Conservation (phyloP, 2,888 invertebrate species). For the Cephus pygmeus region DNA sequence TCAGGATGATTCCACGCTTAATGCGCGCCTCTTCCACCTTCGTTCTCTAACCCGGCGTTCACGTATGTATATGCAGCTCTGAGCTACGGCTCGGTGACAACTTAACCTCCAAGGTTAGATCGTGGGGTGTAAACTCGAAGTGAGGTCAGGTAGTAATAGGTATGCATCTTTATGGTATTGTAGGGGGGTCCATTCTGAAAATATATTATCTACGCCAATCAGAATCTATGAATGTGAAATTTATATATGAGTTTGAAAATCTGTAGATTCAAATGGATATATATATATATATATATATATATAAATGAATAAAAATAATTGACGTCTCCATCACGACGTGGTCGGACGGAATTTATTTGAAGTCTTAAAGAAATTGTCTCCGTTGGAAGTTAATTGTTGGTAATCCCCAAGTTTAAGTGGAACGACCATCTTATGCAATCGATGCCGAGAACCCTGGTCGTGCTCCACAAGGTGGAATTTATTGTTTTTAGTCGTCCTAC, state of each 20-base stretch:
- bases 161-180: not conserved
- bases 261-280: not conserved
- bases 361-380: not conserved
- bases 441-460: not conserved
- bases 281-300: too few relatives aligned
- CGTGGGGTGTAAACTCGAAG: not conserved
- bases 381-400: not conserved
- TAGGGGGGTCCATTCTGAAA: not conserved
- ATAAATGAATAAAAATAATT: not conserved
- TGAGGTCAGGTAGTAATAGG: not conserved
- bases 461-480: slow-evolving; percentile 24
- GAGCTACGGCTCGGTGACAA: slow-evolving; percentile 47
- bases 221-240: not conserved
- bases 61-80: not conserved
- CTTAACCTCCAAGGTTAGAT: slow-evolving; percentile 42
- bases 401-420: slow-evolving; percentile 23
- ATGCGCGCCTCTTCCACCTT: slow-evolving; percentile 28
- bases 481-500: slow-evolving; percentile 24
- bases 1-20: slow-evolving; percentile 58
- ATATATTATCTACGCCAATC: not conserved
- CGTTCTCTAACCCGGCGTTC: not conserved
- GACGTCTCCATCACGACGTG: not conserved
- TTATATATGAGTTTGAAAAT: not conserved
- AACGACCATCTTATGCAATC: slow-evolving; percentile 33
- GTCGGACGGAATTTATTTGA: not conserved